Evolutionary conservation across 2,797 vertebrate genomes (phyloP).

Genomic region (Psittacula echo): DNA sequence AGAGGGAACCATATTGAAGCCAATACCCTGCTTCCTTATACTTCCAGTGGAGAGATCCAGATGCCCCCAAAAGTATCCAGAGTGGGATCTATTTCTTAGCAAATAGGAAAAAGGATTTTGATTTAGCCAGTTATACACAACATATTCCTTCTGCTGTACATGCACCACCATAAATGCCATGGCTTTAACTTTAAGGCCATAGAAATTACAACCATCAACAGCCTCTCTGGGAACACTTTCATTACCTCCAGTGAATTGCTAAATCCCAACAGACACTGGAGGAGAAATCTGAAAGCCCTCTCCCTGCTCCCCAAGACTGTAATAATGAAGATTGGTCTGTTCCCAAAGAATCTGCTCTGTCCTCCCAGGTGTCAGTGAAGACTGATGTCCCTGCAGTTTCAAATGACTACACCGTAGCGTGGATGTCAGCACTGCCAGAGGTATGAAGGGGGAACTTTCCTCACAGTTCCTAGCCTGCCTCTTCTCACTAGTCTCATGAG

Average conservation of each 20-base stretch:
- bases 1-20: not conserved
- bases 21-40: too few species aligned
- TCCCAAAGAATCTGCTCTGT: slow-evolving; percentile 4
- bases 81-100: not conserved
- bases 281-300: not conserved
- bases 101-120: not conserved
- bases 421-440: slow-evolving; percentile 60
- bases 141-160: not conserved
- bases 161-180: not conserved
- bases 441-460: not conserved
- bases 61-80: too few species aligned
- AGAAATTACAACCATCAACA: not conserved
- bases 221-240: not conserved
- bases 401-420: slow-evolving; percentile 32
- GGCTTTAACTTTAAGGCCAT: not conserved
- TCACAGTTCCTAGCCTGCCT: not conserved
- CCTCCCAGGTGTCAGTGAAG: slow-evolving; percentile 61
- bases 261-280: not conserved
- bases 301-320: not conserved
- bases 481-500: not conserved
- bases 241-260: not conserved
- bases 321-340: not conserved
- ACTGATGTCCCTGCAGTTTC: slow-evolving; percentile 52
- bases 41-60: too few species aligned
- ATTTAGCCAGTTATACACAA: not conserved